Conservation (phyloP, 1,140 invertebrate species). For the Asobara japonica region DNA sequence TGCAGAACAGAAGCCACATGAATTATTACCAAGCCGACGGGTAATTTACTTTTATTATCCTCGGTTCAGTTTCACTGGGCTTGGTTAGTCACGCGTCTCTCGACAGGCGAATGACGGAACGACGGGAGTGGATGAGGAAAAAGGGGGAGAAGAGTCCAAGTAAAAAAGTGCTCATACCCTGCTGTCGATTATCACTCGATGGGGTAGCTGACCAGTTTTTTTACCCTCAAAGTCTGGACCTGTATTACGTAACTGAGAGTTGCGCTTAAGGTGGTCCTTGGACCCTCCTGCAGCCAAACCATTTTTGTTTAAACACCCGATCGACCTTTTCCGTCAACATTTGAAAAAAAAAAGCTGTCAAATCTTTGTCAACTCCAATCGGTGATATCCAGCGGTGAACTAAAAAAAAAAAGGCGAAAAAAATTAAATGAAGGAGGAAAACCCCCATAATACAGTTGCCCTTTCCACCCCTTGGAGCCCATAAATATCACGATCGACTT, state of each 20-base stretch:
- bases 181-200: constrained; percentile 19
- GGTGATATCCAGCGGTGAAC: neutral
- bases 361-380: neutral
- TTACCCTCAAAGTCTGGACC: neutral
- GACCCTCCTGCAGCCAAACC: too few relatives aligned
- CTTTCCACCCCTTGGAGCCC: neutral
- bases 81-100: constrained; percentile 27
- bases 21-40: constrained; percentile 32
- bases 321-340: too few relatives aligned
- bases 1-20: constrained; percentile 14
- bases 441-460: neutral
- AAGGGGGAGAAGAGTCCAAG: constrained; percentile 4
- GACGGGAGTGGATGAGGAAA: neutral
- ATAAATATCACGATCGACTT: constrained; percentile 23
- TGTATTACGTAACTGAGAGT: too few relatives aligned
- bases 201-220: constrained; percentile 22
- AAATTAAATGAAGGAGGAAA: constrained; percentile 4
- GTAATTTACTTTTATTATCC: constrained; percentile 36
- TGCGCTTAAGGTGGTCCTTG: too few relatives aligned
- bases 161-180: neutral
- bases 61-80: constrained; percentile 28
- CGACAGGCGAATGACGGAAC: constrained; percentile 10
- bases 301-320: too few relatives aligned
- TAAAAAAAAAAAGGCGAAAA: neutral
- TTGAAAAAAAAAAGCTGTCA: too few relatives aligned